Conservation (phyloP, 2,888 invertebrate species). For the Formica aserva region DNA sequence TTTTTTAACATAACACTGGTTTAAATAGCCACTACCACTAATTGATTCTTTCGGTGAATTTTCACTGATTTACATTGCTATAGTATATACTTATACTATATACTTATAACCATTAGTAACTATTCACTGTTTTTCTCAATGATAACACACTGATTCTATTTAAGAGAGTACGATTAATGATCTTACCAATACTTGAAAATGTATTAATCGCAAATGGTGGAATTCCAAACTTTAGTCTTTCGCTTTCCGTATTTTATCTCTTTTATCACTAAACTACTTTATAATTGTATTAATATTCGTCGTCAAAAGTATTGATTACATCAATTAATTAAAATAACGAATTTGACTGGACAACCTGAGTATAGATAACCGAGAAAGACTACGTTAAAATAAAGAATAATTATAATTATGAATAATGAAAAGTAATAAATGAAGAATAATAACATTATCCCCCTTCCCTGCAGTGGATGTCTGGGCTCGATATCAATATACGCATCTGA, state of each 20-base stretch:
- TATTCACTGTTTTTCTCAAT: no score
- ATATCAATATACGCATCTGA: constrained; percentile 22
- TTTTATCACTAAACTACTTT: neutral
- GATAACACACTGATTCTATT: no score
- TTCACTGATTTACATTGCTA: neutral
- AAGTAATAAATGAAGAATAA: neutral
- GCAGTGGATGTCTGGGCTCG: constrained; percentile 71
- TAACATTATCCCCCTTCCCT: neutral
- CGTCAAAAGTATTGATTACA: neutral
- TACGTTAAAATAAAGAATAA: neutral
- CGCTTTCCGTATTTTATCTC: neutral
- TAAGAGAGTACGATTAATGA: no score
- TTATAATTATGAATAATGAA: neutral
- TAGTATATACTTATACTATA: no score
- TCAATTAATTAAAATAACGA: neutral
- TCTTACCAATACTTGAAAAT: no score
- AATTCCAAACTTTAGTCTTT: neutral
- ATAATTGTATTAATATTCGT: neutral
- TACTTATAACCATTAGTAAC: no score
- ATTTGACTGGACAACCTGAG: neutral
- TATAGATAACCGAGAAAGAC: neutral
- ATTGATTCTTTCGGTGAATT: neutral
- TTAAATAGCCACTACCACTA: no score
- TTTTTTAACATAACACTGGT: no score
- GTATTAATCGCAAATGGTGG: neutral